Evolutionary conservation across 2,113 vertebrate genomes (phyloP).

Genomic region (Alexandromys fortis): DNA sequence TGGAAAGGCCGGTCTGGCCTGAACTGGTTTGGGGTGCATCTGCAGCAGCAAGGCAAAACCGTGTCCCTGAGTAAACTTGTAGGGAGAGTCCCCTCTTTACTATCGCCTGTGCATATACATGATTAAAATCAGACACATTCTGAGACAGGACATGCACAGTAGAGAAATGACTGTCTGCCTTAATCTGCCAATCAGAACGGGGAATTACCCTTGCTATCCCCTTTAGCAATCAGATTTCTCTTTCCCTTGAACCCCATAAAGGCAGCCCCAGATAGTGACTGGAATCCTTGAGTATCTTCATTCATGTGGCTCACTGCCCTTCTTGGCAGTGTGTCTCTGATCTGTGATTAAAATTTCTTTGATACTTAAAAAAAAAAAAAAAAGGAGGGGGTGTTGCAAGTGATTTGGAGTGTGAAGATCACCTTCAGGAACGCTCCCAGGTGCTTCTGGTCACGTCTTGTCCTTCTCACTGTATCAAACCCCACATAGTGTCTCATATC

Average conservation of each 20-base stretch:
- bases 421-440: neutral
- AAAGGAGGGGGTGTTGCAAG: neutral
- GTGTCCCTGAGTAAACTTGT: neutral
- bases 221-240: neutral
- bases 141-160: neutral
- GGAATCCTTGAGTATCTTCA: too few species aligned
- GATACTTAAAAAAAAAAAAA: too few species aligned
- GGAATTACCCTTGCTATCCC: neutral
- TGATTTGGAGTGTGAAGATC: neutral
- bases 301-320: too few species aligned
- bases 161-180: neutral
- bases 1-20: neutral
- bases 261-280: too few species aligned
- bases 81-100: neutral
- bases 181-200: neutral
- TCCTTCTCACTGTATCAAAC: neutral
- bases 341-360: neutral
- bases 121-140: neutral
- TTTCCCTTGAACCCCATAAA: too few species aligned
- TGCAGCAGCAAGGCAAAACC: neutral
- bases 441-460: neutral
- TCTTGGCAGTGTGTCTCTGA: neutral
- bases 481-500: neutral
- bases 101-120: neutral
- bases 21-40: neutral